Evolutionary conservation across 2,113 vertebrate genomes (phyloP), one percentile per base, ranked within the genome.

Genomic region (Porphyrio hochstetteri): DNA sequence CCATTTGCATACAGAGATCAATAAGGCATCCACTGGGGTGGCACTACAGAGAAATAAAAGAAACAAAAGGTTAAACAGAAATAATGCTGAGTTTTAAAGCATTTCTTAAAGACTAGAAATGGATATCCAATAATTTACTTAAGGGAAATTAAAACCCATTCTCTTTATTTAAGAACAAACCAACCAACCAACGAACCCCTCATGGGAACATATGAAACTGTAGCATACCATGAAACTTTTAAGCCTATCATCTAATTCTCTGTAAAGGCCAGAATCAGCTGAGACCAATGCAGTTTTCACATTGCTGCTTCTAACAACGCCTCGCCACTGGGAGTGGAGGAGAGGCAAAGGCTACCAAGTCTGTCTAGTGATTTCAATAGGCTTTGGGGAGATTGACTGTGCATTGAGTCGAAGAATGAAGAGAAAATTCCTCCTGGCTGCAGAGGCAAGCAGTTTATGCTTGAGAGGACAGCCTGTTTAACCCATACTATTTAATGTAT

Each of bases 1-100:
- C 99, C 99, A 99, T 99, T 96, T 99, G 99, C 98, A 99, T 98
- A 96, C 99, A 99, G 94, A 99, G 99, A 97, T 99, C 99, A 93
- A 99, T 99, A 98, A 99, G 99, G 97, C 99, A 99, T 97, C 99
- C 99, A 68, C 99, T 99, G 63, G 99, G 99, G 97, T 99, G 99
- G 93, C 99, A 99, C 99, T 99, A 93, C 17, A 77, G 80, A 81
- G 60, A 81, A 64, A 53, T 40, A 95, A 55, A 75, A 86, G 60
- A 84, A 88, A 64, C 28, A 85, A 53, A 74, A 69, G 11, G 4
- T 86, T 88, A 52, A 83, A 35, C 6, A 42, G 60, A 83, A 92
- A 77, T 27, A 18, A 67, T 25, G 9, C 15, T 40, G 57, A 75
- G 50, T n/a, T 93, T 87, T 61, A 56, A 61, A 69, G 21, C 27